phyloP scores from a whole-genome alignment of 2,797 vertebrate species.

The Sebastes jordani region DNA sequence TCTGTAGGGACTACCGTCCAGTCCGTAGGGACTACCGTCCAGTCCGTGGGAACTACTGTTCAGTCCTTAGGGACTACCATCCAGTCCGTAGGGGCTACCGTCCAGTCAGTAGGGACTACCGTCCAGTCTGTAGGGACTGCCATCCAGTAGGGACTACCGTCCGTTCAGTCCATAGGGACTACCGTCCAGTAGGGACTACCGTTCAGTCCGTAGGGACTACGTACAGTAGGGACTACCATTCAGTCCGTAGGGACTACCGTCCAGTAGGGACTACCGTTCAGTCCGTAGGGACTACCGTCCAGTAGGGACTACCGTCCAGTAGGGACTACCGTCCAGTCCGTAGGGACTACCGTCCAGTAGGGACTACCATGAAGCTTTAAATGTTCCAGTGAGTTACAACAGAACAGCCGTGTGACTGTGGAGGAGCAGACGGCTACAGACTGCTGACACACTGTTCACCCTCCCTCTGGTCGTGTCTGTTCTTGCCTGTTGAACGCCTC shows the following conservation, averaged over 20 bases:
- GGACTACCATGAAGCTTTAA: too few relatives aligned
- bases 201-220: neutral
- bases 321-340: accelerated
- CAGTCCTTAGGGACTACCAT: neutral
- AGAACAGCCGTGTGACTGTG: too few relatives aligned
- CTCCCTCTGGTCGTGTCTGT: neutral
- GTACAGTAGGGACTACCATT: neutral
- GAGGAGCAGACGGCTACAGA: too few relatives aligned
- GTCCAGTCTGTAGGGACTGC: neutral
- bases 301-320: neutral
- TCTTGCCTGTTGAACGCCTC: neutral
- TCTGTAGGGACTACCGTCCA: neutral
- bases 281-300: neutral
- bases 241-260: neutral
- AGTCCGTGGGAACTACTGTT: neutral
- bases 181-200: neutral
- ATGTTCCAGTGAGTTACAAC: too few relatives aligned
- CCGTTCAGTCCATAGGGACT: neutral
- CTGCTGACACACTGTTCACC: too few relatives aligned
- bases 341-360: neutral
- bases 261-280: neutral
- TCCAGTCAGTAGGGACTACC: too few relatives aligned
- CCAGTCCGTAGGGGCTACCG: accelerated
- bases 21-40: neutral
- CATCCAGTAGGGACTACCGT: neutral